These are phyloP conservation scores for Cheumatopsyche charites DNA, from an alignment of 1,140 invertebrate species.

Conservation along the genomic window DNA sequence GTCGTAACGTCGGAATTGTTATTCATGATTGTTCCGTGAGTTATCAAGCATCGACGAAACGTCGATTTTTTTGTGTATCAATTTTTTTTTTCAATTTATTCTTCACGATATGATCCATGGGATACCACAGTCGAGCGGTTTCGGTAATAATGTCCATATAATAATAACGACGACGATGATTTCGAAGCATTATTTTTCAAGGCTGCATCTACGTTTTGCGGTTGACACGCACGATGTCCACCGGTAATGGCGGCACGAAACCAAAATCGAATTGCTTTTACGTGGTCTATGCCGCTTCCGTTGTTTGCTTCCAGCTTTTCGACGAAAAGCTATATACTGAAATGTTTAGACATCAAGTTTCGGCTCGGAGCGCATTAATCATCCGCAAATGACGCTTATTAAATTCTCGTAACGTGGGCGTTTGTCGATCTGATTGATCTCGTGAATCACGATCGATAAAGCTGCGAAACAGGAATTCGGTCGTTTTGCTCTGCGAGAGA, in stretches of 20 bases:
- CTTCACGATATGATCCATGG: slow-evolving; percentile 8
- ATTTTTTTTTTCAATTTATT: neutral
- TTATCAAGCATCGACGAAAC: slow-evolving; percentile 6
- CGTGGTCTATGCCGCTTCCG: slow-evolving; percentile 43
- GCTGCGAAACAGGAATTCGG: slow-evolving; percentile 24
- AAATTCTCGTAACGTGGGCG: neutral
- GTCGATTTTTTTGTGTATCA: neutral
- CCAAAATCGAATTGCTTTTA: slow-evolving; percentile 41
- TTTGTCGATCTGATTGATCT: neutral
- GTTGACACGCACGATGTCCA: slow-evolving; percentile 47
- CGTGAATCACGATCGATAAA: neutral
- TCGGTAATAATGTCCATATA: slow-evolving; percentile 38
- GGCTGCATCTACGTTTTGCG: slow-evolving; percentile 31
- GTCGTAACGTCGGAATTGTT: neutral
- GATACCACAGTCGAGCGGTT: slow-evolving; percentile 36
- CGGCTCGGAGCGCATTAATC: neutral
- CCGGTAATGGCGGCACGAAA: slow-evolving; percentile 43
- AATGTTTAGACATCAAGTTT: neutral
- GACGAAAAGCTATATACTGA: neutral
- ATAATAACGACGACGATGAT: slow-evolving; percentile 33
- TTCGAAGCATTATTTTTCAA: slow-evolving; percentile 32
- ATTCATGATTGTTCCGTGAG: slow-evolving; percentile 2
- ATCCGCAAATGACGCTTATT: too few relatives aligned
- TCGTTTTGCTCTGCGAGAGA: slow-evolving; percentile 24
- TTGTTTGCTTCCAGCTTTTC: neutral